phyloP scores from a whole-genome alignment of 2,113 vertebrate genomes.

The Sapajus apella region DNA sequence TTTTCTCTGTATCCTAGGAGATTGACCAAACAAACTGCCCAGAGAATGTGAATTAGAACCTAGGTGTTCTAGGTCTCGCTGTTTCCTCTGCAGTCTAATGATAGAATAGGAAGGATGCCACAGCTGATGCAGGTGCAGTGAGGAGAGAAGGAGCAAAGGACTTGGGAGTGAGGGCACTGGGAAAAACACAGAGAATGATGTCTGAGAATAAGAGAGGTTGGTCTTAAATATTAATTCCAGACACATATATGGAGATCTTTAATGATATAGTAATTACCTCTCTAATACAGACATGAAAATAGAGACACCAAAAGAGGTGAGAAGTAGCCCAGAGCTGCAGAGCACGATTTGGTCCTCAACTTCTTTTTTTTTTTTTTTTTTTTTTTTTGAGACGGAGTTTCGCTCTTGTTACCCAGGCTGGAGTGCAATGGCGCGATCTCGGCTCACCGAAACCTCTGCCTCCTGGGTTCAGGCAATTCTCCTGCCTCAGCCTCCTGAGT shows the following conservation, averaged over 20 bases:
- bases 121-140: not conserved
- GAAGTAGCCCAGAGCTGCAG: not conserved
- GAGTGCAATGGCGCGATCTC: no score
- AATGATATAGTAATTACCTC: not conserved
- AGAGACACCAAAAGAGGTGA: not conserved
- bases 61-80: not conserved
- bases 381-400: no score
- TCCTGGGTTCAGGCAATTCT: no score
- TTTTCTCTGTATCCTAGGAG: slow-evolving; percentile 63
- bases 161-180: not conserved
- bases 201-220: not conserved
- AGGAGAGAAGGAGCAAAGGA: not conserved
- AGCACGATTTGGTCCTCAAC: slow-evolving; percentile 21
- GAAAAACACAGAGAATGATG: not conserved
- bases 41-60: slow-evolving; percentile 47
- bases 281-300: not conserved
- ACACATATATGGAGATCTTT: not conserved
- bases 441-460: no score
- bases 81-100: not conserved
- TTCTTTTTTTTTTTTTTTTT: not conserved
- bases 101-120: not conserved
- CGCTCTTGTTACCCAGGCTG: no score
- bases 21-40: slow-evolving; percentile 47
- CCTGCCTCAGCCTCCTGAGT: no score
- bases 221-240: not conserved